These are phyloP conservation scores for Liposcelis brunnea DNA, from an alignment of 2,888 invertebrate species.

Conservation along the genomic window DNA sequence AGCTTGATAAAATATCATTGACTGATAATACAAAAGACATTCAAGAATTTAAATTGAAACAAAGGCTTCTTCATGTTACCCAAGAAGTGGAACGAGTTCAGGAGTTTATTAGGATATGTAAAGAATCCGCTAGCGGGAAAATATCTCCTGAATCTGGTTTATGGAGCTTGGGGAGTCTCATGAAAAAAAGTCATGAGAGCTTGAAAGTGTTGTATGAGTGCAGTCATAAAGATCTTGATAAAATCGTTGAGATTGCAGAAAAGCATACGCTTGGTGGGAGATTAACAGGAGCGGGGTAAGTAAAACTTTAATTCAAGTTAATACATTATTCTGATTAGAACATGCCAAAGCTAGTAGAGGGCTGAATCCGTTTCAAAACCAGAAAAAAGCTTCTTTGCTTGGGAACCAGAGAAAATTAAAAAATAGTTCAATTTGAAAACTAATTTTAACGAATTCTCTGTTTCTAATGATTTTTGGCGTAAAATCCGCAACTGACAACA, in stretches of 20 bases:
- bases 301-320: constrained; percentile 11
- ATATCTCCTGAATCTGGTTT: constrained; percentile 27
- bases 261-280: constrained; percentile 64
- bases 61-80: constrained; percentile 80
- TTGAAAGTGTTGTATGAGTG: constrained; percentile 78
- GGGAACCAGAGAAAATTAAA: too few species aligned
- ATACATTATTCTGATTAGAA: too few species aligned
- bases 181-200: constrained; percentile 80
- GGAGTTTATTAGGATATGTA: constrained; percentile 51
- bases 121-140: constrained; percentile 13
- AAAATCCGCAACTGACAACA: too few species aligned
- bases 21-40: constrained; percentile 44
- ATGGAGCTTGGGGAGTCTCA: constrained; percentile 52
- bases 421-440: too few species aligned
- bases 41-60: constrained; percentile 54
- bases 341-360: too few species aligned
- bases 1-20: constrained; percentile 47
- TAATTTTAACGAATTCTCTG: too few species aligned
- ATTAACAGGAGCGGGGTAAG: constrained; percentile 82
- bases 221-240: constrained; percentile 75
- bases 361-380: too few species aligned
- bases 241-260: constrained; percentile 54
- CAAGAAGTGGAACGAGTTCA: constrained; percentile 76
- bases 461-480: too few species aligned
- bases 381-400: too few species aligned